Evolutionary conservation across 2,797 vertebrate species (phyloP).

Genomic region (Percopsis omiscomaycus): DNA sequence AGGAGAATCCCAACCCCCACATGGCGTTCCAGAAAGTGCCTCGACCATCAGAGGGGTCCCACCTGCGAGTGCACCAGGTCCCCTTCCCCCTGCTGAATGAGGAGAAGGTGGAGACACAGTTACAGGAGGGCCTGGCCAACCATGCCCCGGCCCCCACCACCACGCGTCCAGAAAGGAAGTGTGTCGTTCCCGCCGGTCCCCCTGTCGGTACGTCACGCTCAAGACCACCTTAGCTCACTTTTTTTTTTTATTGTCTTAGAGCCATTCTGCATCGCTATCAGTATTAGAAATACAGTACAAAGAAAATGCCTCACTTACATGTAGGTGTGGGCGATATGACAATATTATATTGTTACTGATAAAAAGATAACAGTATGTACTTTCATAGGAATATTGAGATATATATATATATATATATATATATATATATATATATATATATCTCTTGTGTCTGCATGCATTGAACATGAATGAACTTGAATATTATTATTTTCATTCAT

Average conservation of each 20-base stretch:
- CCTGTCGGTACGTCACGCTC: slow-evolving; percentile 86
- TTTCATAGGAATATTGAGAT: no score
- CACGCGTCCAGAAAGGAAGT: slow-evolving; percentile 85
- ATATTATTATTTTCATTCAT: no score
- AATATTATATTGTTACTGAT: no score
- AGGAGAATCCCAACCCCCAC: slow-evolving; percentile 98
- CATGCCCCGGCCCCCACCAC: slow-evolving; percentile 73
- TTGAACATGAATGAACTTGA: no score
- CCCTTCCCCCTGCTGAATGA: slow-evolving; percentile 89
- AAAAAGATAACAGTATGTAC: no score
- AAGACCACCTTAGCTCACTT: no score
- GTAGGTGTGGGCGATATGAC: no score
- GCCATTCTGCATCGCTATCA: neutral
- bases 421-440: no score
- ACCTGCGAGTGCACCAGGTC: slow-evolving; percentile 91
- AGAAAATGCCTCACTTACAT: neutral
- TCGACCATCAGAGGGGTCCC: slow-evolving; percentile 93
- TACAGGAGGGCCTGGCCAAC: slow-evolving; percentile 86
- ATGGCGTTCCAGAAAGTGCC: slow-evolving; percentile 99
- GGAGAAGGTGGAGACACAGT: slow-evolving; percentile 82
- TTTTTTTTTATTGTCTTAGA: no score
- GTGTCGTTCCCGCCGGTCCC: slow-evolving; percentile 92
- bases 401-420: no score
- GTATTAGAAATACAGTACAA: neutral
- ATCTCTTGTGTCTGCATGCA: no score